These are phyloP conservation scores for Parauchenoglanis ngamensis DNA, from an alignment of 2,797 vertebrate genomes.

Conservation along the genomic window DNA sequence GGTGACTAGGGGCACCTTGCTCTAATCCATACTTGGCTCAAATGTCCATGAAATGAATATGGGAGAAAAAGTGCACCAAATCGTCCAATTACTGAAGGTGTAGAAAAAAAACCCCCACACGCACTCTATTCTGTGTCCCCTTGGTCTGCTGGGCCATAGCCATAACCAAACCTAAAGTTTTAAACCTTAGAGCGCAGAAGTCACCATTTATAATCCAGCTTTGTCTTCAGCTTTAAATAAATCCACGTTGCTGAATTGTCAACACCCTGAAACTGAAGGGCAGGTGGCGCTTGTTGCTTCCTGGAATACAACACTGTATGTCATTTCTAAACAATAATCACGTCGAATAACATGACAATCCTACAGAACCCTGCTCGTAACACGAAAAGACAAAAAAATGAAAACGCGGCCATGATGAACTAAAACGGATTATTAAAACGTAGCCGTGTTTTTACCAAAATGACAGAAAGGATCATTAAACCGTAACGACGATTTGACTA, in stretches of 20 bases:
- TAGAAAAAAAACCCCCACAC: conserved; percentile 1
- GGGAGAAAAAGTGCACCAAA: conserved; percentile 64
- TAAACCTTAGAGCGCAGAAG: background rate
- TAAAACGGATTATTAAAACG: no score
- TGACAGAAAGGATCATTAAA: no score
- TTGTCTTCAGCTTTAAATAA: background rate
- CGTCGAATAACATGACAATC: background rate
- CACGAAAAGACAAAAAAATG: background rate
- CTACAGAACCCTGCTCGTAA: no score
- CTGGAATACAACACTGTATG: background rate
- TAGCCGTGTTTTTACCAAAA: no score
- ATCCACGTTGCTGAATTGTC: background rate
- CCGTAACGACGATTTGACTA: no score
- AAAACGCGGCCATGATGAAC: no score
- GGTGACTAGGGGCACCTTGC: conserved; percentile 13
- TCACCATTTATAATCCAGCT: conserved; percentile 3
- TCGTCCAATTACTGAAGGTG: conserved; percentile 54
- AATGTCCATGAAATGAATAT: conserved; percentile 79
- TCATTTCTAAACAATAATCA: background rate
- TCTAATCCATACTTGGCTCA: conserved; percentile 61
- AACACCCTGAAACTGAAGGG: background rate
- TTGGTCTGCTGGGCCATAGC: background rate
- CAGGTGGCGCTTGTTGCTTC: background rate
- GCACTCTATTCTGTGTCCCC: conserved; percentile 58
- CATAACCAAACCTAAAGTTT: background rate